Base-by-base conservation (phyloP, 1,140 invertebrate species). In the Vanessa atalanta region DNA sequence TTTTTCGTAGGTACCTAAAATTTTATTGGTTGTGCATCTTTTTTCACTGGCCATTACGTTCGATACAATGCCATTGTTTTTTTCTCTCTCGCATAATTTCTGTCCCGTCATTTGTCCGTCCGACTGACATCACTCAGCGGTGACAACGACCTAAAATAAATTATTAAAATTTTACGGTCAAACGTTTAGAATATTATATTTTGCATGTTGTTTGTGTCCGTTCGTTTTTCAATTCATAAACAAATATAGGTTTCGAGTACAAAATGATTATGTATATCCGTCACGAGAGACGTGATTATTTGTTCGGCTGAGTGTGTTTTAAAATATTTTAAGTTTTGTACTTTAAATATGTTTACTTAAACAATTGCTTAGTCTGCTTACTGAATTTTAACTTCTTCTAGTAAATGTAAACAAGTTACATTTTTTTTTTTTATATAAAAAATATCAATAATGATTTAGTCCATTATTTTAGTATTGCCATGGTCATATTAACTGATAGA, bases 81-180 rank as follows among this genome's bases (percentile, higher is more conserved):
- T 89, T 88, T 90, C 76, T 75, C 51, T 90, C 77, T 75, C 55
- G 68, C 77, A 76, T 72, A 77, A 80, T 80, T 82, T 82, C 76
- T 83, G 84, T 80, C 80, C 81, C 81, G 82, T 87, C 83, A 88
- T 87, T 86, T 83, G 85, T 85, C 79, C 81, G 86, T 83, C 82
- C 79, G 84, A 75, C 86, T 90, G 90, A 90, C 88, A 90, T 89
- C 88, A 90, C 83, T 88, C 86, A 80, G 43, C 80, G 79, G 84
- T 76, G 88, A 90, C 90, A 90, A 90, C 83, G 88, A 89, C 85
- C 87, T 83, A 87, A 89, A 85, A 90, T 90, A 88, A 90, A 86
- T 88, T 87, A 85, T 87, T 88, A 81, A 86, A 87, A 84, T 90
- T 86, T 86, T 83, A 82, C 79, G 77, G 72, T 77, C 79, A 77